Base-by-base conservation (phyloP, 1,140 invertebrate species). In the Pogonognathellus flavescens region DNA sequence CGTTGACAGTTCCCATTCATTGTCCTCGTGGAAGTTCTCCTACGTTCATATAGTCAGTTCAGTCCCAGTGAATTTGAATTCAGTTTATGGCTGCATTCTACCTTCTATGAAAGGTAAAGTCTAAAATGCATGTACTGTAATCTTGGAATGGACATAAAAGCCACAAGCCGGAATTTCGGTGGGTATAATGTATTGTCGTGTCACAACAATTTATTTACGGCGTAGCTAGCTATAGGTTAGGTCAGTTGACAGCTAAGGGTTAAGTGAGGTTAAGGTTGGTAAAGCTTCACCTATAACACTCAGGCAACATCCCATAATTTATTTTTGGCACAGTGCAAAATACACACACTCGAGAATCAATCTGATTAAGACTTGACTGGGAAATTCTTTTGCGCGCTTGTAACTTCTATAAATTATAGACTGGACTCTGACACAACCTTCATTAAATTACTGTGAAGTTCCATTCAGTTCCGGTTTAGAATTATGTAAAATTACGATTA, bases 1-100 rank as follows among this genome's bases (percentile, higher is more conserved):
- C 62, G 62, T 25, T 66, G 62, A 66, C 62, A 66, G 62, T 66
- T 66, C 25, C 62, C 62, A 66, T 66, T 66, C 62, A 66, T 66
- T 66, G 62, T 66, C 62, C 62, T 66, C 62, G n/a, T 3, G 31
- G 31, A 62, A 62, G 18, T 41, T 41, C 31, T 41, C 6, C 2
- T 55, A 55, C 2, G 10, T 9, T 55, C n/a, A n/a, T 11, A 55
- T 2, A 16, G 11, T 55, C 11, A 16, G 16, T 55, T 5, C 11
- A 53, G 52, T 53, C 53, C 2, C 2, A 55, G 53, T 14, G 60
- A 41, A 66, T 9, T 31, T 31, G 0, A 66, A n/a, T n/a, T n/a
- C n/a, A n/a, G n/a, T n/a, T n/a, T n/a, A n/a, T 66, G 13, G 20
- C 62, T n/a, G 14, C 57, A 22, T n/a, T n/a, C n/a, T n/a, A n/a